Conservation (phyloP, 2,888 invertebrate species). For the Hypselothyrea guttata region DNA sequence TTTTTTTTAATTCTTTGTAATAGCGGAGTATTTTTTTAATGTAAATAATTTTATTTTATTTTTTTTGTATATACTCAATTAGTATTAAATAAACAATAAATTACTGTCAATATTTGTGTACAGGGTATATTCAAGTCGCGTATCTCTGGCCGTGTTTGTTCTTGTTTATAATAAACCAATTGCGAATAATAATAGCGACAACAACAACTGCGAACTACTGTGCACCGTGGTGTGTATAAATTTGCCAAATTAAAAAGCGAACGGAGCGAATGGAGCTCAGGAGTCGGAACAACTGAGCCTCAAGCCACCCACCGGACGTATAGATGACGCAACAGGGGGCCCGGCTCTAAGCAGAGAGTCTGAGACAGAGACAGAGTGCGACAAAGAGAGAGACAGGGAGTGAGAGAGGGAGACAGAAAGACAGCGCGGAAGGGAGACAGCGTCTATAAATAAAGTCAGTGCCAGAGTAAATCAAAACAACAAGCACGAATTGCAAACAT, state of each 20-base stretch:
- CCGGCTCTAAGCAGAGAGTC: constrained; percentile 14
- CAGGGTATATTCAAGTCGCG: constrained; percentile 8
- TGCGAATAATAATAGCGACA: constrained; percentile 26
- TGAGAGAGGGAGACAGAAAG: constrained; percentile 2
- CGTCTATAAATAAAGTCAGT: constrained; percentile 77
- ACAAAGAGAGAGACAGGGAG: not conserved
- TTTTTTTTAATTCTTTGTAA: no score
- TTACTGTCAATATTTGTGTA: no score
- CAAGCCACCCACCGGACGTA: constrained; percentile 71
- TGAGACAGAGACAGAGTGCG: not conserved
- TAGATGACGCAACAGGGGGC: constrained; percentile 80
- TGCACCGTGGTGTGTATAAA: constrained; percentile 72
- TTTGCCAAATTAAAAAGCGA: constrained; percentile 78
- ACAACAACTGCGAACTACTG: constrained; percentile 64
- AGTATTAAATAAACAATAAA: no score
- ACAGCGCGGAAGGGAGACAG: constrained; percentile 51
- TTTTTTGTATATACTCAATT: no score
- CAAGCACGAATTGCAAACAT: constrained; percentile 66
- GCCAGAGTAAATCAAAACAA: constrained; percentile 74
- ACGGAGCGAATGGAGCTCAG: constrained; percentile 36
- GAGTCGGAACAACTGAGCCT: constrained; percentile 30
- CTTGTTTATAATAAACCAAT: constrained; percentile 41
- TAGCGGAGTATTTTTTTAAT: no score
- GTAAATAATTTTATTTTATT: no score
- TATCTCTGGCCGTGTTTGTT: not conserved